Evolutionary conservation across 2,797 vertebrate species (phyloP).

Genomic region (Oophaga sylvatica): DNA sequence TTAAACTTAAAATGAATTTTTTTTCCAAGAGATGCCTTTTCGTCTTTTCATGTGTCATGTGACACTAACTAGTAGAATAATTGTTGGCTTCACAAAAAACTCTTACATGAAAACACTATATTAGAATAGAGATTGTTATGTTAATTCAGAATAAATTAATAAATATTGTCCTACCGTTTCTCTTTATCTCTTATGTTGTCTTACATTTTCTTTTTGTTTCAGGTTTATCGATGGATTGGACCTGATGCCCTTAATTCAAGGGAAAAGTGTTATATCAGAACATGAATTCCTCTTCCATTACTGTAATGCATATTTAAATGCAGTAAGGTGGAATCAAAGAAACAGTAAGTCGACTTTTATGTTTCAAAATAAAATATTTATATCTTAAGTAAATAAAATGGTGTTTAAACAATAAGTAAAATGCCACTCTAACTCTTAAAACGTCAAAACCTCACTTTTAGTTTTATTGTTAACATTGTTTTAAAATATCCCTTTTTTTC

Average conservation of each 20-base stretch:
- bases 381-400: constrained; percentile 38
- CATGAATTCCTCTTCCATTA: constrained; percentile 94
- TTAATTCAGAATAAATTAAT: background rate
- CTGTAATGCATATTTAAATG: constrained; percentile 85
- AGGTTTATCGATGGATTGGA: constrained; percentile 87
- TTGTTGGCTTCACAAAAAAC: background rate
- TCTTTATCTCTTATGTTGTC: background rate
- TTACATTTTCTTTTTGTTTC: constrained; percentile 14
- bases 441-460: background rate
- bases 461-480: constrained; percentile 3
- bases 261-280: constrained; percentile 69
- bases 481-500: background rate
- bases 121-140: too few species aligned
- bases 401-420: constrained; percentile 16
- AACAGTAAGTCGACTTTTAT: constrained; percentile 81
- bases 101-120: background rate
- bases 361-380: constrained; percentile 55
- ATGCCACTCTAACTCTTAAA: background rate
- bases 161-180: background rate
- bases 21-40: too few species aligned
- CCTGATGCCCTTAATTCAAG: constrained; percentile 83
- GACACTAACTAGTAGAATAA: background rate
- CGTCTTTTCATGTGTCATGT: background rate
- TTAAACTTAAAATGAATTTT: too few species aligned
- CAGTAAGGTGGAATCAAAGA: constrained; percentile 82